Evolutionary conservation across 1,140 invertebrate species (phyloP).

Genomic region (Pseudoatta argentina): DNA sequence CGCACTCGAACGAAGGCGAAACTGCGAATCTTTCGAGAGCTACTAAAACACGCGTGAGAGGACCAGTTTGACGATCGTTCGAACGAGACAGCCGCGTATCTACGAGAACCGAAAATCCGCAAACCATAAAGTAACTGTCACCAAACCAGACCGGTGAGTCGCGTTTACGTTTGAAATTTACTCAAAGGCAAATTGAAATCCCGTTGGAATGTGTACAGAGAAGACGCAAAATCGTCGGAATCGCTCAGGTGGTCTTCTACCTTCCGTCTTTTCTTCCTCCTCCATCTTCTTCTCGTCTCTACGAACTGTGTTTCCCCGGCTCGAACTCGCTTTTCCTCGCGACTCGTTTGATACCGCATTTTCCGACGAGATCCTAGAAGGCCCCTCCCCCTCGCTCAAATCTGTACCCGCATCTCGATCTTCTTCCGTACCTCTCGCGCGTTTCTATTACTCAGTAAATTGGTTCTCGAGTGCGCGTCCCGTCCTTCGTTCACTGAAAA

Average conservation of each 20-base stretch:
- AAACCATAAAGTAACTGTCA: conserved; percentile 12
- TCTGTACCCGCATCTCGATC: conserved; percentile 32
- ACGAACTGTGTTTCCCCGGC: conserved; percentile 41
- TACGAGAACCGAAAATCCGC: conserved; percentile 1
- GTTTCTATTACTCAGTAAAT: conserved; percentile 72
- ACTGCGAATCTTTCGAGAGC: neutral
- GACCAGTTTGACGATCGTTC: neutral
- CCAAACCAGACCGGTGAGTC: neutral
- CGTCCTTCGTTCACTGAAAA: conserved; percentile 18
- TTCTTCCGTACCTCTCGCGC: neutral
- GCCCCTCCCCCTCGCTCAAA: neutral
- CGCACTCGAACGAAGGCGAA: conserved; percentile 30
- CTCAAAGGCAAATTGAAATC: conserved; percentile 49
- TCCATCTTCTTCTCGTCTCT: neutral
- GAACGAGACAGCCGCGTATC: neutral
- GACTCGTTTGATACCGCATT: conserved; percentile 68
- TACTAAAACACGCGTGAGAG: neutral
- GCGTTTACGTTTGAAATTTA: conserved; percentile 51
- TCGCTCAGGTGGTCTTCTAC: conserved; percentile 50
- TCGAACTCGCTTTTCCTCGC: neutral
- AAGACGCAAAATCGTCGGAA: conserved; percentile 61
- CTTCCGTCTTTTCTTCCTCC: neutral
- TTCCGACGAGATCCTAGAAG: conserved; percentile 35
- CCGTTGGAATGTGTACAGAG: conserved; percentile 51
- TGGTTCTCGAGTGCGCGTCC: conserved; percentile 62